phyloP scores from a whole-genome alignment of 2,888 invertebrate genomes.

The Caenorhabditis becei region DNA sequence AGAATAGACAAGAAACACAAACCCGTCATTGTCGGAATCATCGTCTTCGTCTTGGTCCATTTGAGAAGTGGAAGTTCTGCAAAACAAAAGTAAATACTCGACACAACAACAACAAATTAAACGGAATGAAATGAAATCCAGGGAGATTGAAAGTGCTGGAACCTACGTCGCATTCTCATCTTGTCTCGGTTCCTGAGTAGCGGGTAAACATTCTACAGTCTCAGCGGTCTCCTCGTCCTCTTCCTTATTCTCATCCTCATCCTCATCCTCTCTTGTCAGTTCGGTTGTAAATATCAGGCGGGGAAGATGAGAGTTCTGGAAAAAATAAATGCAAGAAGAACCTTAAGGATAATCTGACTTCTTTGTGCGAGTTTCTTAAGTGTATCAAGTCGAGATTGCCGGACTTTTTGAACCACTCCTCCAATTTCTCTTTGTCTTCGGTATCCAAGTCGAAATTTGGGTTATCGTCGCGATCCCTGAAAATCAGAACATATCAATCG shows the following conservation, averaged over 20 bases:
- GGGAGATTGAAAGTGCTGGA: no score
- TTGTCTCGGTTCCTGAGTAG: no score
- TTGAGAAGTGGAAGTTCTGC: no score
- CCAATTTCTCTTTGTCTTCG: not conserved
- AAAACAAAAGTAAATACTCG: no score
- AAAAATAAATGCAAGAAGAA: not conserved
- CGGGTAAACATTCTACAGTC: no score
- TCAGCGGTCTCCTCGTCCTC: not conserved
- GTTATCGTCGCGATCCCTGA: not conserved
- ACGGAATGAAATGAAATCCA: no score
- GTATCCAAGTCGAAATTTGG: not conserved
- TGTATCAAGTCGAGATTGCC: not conserved
- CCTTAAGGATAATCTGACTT: not conserved
- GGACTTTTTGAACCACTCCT: not conserved
- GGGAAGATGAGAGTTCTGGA: slow-evolving; percentile 27
- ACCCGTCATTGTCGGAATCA: no score
- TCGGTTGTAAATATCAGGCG: slow-evolving; percentile 13
- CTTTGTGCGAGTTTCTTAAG: not conserved
- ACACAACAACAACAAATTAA: no score
- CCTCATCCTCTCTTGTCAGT: not conserved
- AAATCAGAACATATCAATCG: slow-evolving; percentile 5
- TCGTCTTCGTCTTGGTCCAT: no score
- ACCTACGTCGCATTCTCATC: no score
- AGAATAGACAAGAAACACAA: no score
- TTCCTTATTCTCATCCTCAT: not conserved